Base-by-base conservation (phyloP, 2,797 vertebrate genomes). In the Scolopax rusticola region DNA sequence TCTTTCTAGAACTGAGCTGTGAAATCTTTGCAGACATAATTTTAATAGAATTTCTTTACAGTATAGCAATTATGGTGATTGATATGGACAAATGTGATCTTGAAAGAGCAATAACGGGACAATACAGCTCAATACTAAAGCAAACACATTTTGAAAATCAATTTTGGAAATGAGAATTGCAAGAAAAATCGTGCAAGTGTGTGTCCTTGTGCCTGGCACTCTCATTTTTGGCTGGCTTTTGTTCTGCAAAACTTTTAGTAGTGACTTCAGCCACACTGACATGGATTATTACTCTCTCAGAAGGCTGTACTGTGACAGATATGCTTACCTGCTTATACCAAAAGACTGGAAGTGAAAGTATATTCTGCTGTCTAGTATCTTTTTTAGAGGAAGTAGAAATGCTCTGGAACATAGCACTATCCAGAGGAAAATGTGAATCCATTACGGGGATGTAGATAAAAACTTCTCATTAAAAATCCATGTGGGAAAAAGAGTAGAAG, bases 71-170 rank as follows among this genome's bases (percentile, higher is more conserved):
- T 91, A 89, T 2, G 43, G 19, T 83, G 77, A 96, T 94, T 91
- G 51, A 91, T 92, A 95, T 7, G 79, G 83, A 76, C 73, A 94
- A 78, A 94, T 47, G 84, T 57, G 86, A 84, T 79, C 70, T 82
- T 94, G 77, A 88, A 96, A 94, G 80, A 86, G 80, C 77, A 86
- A 78, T 94, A 87, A 95, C 1, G 13, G 65, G 82, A 73, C 40
- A 47, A 84, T 59, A 76, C 20, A 78, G 89, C 50, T 91, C 69
- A n/a, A 59, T 84, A 21, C 54, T 24, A 61, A 85, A 47, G 53
- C 43, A 94, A 93, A 79, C 61, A 51, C 69, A n/a, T 91, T 91
- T 38, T 65, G 73, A 73, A 87, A 86, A 92, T 87, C 71, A 67
- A 83, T 96, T 90, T 92, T 74, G 89, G 81, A 92, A 89, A 83